Evolutionary conservation across 2,797 vertebrate species (phyloP).

Genomic region (Malacoctenus gilli): DNA sequence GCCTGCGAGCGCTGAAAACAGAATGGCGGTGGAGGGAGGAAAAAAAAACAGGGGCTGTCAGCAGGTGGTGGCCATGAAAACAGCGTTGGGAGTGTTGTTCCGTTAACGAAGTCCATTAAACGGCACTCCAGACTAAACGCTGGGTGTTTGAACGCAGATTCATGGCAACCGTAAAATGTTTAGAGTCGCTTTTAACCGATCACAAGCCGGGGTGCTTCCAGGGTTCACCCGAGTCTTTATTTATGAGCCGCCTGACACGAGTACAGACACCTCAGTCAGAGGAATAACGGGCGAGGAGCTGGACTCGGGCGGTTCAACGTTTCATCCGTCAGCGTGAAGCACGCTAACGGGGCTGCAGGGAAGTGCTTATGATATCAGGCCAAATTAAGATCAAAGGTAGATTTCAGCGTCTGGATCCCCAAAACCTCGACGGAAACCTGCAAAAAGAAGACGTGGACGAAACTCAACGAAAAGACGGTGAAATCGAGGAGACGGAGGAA

Average conservation of each 20-base stretch:
- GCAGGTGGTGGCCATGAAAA: constrained; percentile 47
- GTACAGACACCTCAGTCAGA: neutral
- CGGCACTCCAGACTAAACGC: constrained; percentile 48
- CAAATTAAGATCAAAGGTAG: constrained; percentile 55
- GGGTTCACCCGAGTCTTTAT: constrained; percentile 16
- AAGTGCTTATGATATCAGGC: constrained; percentile 12
- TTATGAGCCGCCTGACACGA: constrained; percentile 19
- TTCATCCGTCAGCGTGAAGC: too few species aligned
- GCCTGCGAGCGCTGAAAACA: constrained; percentile 37
- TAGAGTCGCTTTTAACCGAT: constrained; percentile 49
- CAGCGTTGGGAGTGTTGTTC: constrained; percentile 35
- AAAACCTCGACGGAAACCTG: neutral
- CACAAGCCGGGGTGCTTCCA: constrained; percentile 7
- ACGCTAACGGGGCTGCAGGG: too few species aligned
- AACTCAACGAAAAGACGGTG: constrained; percentile 3
- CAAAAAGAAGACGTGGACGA: neutral
- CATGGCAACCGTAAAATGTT: constrained; percentile 54
- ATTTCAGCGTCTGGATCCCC: constrained; percentile 25
- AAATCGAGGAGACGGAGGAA: constrained; percentile 28
- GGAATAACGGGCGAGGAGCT: neutral
- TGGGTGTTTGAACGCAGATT: constrained; percentile 45
- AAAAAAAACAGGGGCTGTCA: constrained; percentile 30
- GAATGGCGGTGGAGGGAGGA: constrained; percentile 6
- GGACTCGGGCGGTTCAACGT: constrained; percentile 22
- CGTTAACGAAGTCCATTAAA: constrained; percentile 68